These are phyloP conservation scores for Mugil cephalus DNA, from an alignment of 2,113 vertebrate genomes.

Conservation along the genomic window DNA sequence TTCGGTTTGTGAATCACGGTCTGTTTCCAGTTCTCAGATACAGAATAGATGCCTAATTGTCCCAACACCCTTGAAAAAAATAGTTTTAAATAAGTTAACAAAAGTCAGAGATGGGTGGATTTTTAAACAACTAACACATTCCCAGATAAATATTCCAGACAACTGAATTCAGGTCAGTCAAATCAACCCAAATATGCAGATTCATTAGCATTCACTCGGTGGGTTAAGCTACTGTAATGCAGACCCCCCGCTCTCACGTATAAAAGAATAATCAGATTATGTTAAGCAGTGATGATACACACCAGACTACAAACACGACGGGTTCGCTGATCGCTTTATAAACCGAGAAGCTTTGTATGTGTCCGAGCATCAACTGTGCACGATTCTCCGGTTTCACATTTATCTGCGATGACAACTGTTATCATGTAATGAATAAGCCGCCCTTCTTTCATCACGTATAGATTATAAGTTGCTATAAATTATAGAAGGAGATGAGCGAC, in stretches of 20 bases:
- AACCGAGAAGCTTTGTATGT: neutral
- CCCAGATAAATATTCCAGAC: conserved; percentile 61
- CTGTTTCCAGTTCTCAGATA: conserved; percentile 2
- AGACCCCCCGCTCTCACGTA: conserved; percentile 36
- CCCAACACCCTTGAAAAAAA: neutral
- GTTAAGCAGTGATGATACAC: conserved; percentile 60
- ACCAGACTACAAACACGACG: conserved; percentile 25
- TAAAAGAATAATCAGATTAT: conserved; percentile 73
- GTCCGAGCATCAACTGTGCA: neutral
- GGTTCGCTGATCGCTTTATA: conserved; percentile 20
- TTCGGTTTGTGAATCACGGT: neutral
- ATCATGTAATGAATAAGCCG: neutral
- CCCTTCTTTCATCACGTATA: conserved; percentile 11
- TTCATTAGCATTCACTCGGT: conserved; percentile 57
- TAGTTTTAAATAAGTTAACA: neutral
- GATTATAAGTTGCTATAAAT: conserved; percentile 9
- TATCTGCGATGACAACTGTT: neutral
- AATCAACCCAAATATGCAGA: conserved; percentile 69
- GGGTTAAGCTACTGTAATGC: conserved; percentile 51
- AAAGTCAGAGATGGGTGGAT: neutral
- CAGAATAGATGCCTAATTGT: neutral
- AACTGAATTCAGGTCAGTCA: conserved; percentile 72
- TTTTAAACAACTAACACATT: conserved; percentile 16
- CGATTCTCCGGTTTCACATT: neutral
- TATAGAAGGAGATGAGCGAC: neutral